Evolutionary conservation across 2,888 invertebrate species (phyloP).

Genomic region (Trachelus iudaicus): DNA sequence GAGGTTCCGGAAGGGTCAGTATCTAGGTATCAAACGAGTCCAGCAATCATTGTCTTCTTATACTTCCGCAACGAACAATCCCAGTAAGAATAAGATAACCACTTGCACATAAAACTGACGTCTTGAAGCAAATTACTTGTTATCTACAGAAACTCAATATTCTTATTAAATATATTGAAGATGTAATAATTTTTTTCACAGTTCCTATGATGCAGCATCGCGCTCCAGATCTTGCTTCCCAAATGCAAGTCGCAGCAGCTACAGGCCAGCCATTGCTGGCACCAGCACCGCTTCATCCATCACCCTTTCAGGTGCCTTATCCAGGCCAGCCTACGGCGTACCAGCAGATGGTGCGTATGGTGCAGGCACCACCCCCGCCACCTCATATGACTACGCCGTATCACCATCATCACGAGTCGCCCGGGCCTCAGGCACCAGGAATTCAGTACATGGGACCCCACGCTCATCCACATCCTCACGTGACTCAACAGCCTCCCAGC

Average conservation of each 20-base stretch:
- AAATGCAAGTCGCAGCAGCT: slow-evolving; percentile 84
- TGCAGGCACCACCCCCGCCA: slow-evolving; percentile 58
- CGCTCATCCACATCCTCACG: slow-evolving; percentile 62
- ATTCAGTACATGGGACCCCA: slow-evolving; percentile 70
- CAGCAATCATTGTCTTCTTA: slow-evolving; percentile 5
- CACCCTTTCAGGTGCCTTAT: slow-evolving; percentile 73
- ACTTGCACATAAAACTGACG: not conserved
- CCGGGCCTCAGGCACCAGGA: slow-evolving; percentile 67
- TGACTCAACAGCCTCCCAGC: slow-evolving; percentile 61
- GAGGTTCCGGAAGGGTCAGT: slow-evolving; percentile 64
- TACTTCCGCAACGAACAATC: not conserved
- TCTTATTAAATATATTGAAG: slow-evolving; percentile 6
- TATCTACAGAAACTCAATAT: not conserved
- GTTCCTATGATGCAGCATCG: slow-evolving; percentile 65
- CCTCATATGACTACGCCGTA: slow-evolving; percentile 59
- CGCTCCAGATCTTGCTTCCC: slow-evolving; percentile 72
- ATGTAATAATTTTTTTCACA: slow-evolving; percentile 35
- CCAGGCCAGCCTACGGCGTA: slow-evolving; percentile 68
- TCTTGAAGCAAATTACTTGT: not conserved
- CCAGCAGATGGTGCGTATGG: slow-evolving; percentile 68
- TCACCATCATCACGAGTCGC: slow-evolving; percentile 68
- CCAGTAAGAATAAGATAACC: not conserved
- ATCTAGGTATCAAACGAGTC: slow-evolving; percentile 46
- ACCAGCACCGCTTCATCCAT: slow-evolving; percentile 81
- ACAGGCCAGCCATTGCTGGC: slow-evolving; percentile 89